These are phyloP conservation scores for Drosophila bipectinata DNA, from an alignment of 1,140 invertebrate species.

Conservation along the genomic window DNA sequence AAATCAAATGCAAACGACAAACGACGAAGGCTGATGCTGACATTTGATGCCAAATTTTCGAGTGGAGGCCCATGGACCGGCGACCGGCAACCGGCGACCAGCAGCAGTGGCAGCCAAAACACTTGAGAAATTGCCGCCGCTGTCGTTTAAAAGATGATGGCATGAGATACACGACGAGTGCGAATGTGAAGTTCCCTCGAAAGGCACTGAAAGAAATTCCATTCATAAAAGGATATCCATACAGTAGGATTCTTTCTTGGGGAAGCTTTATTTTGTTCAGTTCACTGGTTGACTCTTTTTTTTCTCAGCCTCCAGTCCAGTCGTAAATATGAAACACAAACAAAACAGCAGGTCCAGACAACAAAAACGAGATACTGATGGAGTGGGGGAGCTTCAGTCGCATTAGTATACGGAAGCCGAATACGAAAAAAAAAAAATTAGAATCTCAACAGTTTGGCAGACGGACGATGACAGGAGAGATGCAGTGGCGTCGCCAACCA, in stretches of 20 bases:
- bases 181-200: slow-evolving; percentile 20
- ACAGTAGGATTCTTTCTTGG: no score
- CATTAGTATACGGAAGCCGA: slow-evolving; percentile 77
- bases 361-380: no score
- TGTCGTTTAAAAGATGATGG: slow-evolving; percentile 80
- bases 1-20: slow-evolving; percentile 80
- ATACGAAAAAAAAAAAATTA: slow-evolving; percentile 38
- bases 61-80: slow-evolving; percentile 32
- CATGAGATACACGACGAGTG: slow-evolving; percentile 68
- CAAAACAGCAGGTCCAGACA: slow-evolving; percentile 46
- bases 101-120: slow-evolving; percentile 66
- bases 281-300: slow-evolving; percentile 18
- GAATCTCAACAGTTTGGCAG: slow-evolving; percentile 72
- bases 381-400: no score
- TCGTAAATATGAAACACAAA: slow-evolving; percentile 81
- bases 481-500: slow-evolving; percentile 9
- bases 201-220: slow-evolving; percentile 3
- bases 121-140: slow-evolving; percentile 80
- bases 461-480: slow-evolving; percentile 70
- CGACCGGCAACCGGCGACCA: slow-evolving; percentile 30
- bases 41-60: slow-evolving; percentile 83
- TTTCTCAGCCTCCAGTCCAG: slow-evolving; percentile 25
- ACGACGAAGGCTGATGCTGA: slow-evolving; percentile 58
- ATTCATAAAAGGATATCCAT: no score
- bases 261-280: background rate